phyloP scores from a whole-genome alignment of 1,140 invertebrate species.

The Lepidurus arcticus region DNA sequence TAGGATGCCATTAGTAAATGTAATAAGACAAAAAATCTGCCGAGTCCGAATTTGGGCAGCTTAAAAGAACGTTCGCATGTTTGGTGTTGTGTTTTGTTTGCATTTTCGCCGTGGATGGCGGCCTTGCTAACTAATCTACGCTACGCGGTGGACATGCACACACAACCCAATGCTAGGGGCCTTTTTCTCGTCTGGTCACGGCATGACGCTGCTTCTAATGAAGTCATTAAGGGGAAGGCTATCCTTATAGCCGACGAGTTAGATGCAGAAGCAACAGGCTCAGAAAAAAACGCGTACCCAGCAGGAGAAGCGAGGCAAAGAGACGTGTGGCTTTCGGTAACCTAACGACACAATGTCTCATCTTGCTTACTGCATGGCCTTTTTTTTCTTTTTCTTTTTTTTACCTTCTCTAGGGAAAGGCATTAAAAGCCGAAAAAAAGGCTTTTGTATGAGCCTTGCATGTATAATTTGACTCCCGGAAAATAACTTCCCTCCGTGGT shows the following conservation, averaged over 20 bases:
- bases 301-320: not conserved
- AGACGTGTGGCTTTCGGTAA: not conserved
- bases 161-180: not conserved
- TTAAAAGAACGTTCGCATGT: not conserved
- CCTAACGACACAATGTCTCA: constrained; percentile 7
- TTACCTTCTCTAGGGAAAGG: not conserved
- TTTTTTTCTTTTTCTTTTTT: not conserved
- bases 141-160: constrained; percentile 2
- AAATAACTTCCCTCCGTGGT: not conserved
- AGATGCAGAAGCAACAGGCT: constrained; percentile 14
- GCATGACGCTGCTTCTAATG: constrained; percentile 21
- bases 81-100: not conserved
- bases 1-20: not conserved
- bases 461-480: not conserved
- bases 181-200: constrained; percentile 1
- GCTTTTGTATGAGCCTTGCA: not conserved
- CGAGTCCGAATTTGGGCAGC: not conserved
- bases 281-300: not conserved
- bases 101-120: not conserved
- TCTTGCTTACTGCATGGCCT: not conserved
- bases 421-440: not conserved
- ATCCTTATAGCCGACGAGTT: not conserved
- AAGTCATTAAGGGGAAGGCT: not conserved
- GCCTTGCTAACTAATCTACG: constrained; percentile 4
- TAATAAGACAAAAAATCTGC: not conserved